Conservation (phyloP, 2,113 vertebrate species). For the Hippocampus abdominalis region DNA sequence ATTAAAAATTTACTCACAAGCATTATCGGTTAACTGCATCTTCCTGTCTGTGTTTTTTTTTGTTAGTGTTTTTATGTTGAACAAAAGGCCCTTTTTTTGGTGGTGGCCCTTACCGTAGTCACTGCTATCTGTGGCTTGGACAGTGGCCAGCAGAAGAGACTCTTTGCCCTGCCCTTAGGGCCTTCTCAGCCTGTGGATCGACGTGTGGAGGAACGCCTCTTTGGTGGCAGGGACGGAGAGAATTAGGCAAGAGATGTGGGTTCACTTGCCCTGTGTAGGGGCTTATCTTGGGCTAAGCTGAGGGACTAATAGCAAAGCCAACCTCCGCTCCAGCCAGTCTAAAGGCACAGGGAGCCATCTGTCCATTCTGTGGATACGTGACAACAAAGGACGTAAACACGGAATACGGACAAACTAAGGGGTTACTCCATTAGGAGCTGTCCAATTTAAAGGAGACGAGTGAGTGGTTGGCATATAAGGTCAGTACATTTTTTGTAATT, state of each 20-base stretch:
- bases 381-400: slow-evolving; percentile 71
- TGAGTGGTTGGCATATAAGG: slow-evolving; percentile 61
- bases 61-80: slow-evolving; percentile 9
- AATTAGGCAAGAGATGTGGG: slow-evolving; percentile 69
- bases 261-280: slow-evolving; percentile 70
- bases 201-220: slow-evolving; percentile 60
- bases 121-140: slow-evolving; percentile 44
- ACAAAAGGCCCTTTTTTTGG: slow-evolving; percentile 16
- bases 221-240: slow-evolving; percentile 63
- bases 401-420: slow-evolving; percentile 56
- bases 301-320: slow-evolving; percentile 75
- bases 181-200: slow-evolving; percentile 50
- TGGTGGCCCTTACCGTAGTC: slow-evolving; percentile 25
- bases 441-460: slow-evolving; percentile 45
- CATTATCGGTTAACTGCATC: slow-evolving; percentile 31
- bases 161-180: slow-evolving; percentile 60
- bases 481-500: slow-evolving; percentile 65
- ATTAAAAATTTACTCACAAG: slow-evolving; percentile 44
- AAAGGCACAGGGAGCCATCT: slow-evolving; percentile 76
- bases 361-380: slow-evolving; percentile 71
- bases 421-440: slow-evolving; percentile 51
- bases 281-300: slow-evolving; percentile 79
- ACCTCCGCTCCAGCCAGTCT: slow-evolving; percentile 68
- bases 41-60: slow-evolving; percentile 15
- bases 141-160: slow-evolving; percentile 43